These are phyloP conservation scores for Spea bombifrons DNA, from an alignment of 2,113 vertebrate genomes.

Conservation along the genomic window DNA sequence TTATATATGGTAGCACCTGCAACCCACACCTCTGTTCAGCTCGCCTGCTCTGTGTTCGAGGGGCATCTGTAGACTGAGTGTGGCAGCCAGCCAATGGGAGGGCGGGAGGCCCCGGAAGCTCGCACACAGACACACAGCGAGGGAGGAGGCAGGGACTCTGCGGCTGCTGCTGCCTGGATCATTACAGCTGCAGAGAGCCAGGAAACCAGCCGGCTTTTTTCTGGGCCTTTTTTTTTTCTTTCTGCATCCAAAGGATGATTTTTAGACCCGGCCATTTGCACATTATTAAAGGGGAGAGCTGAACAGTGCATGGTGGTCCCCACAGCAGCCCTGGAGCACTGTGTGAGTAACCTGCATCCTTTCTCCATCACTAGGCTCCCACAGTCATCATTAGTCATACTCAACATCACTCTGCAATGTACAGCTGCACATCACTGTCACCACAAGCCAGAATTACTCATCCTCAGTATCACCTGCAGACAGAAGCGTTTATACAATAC, in stretches of 20 bases:
- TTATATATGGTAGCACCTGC: too few species aligned
- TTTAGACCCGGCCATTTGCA: background rate
- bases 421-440: background rate
- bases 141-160: constrained; percentile 24
- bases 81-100: constrained; percentile 37
- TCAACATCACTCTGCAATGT: background rate
- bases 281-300: background rate
- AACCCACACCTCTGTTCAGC: background rate
- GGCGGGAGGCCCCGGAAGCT: constrained; percentile 37
- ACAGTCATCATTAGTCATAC: background rate
- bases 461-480: background rate
- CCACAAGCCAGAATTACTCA: background rate
- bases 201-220: background rate
- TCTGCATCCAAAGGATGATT: background rate
- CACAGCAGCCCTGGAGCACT: background rate
- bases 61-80: background rate
- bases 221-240: constrained; percentile 1
- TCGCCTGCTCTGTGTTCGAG: background rate
- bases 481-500: too few species aligned
- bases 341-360: constrained; percentile 29
- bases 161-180: constrained; percentile 3
- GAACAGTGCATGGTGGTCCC: background rate
- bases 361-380: background rate
- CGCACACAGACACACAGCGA: background rate
- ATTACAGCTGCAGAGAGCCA: background rate